A percentile compares a stretch with the other conserved stretches of the same genome.
Evolutionary conservation across 2,797 vertebrate genomes (phyloP).

Genomic region (Chrysolophus pictus): DNA sequence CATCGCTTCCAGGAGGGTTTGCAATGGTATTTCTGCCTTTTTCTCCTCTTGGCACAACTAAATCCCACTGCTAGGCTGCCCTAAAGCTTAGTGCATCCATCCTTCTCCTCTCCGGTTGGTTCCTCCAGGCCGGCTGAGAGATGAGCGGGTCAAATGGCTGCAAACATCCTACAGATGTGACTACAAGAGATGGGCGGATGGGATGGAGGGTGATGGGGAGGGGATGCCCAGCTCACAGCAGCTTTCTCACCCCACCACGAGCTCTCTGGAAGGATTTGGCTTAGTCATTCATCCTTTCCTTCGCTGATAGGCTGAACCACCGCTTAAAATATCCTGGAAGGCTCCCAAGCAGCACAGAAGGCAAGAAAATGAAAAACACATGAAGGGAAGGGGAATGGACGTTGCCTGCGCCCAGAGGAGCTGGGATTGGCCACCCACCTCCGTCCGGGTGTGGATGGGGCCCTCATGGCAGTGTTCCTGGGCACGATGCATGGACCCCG

Average conservation of each 20-base stretch:
- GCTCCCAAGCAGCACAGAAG: constrained; percentile 73
- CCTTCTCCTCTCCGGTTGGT: not conserved
- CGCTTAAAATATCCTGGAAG: constrained; percentile 76
- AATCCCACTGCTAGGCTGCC: not conserved
- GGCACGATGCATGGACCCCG: not conserved
- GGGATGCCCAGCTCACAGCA: constrained; percentile 24
- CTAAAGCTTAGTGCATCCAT: not conserved
- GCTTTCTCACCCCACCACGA: constrained; percentile 4
- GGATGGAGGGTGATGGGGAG: not conserved
- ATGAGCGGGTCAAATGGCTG: not conserved
- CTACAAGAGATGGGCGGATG: not conserved
- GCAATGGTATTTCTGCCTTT: not conserved
- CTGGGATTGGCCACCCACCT: not conserved
- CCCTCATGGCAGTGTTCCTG: not conserved
- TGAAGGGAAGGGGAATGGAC: constrained; percentile 44
- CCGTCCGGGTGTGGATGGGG: not conserved
- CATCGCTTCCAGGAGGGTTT: not conserved
- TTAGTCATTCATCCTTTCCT: constrained; percentile 69
- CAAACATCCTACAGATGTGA: not conserved
- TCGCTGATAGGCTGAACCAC: constrained; percentile 62
- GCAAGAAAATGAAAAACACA: constrained; percentile 76
- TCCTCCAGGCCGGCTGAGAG: not conserved
- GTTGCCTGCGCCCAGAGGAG: not conserved
- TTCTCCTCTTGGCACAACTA: not conserved
- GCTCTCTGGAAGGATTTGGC: constrained; percentile 42